Evolutionary conservation across 2,888 invertebrate genomes (phyloP).

Genomic region (Aporophyla lueneburgensis): DNA sequence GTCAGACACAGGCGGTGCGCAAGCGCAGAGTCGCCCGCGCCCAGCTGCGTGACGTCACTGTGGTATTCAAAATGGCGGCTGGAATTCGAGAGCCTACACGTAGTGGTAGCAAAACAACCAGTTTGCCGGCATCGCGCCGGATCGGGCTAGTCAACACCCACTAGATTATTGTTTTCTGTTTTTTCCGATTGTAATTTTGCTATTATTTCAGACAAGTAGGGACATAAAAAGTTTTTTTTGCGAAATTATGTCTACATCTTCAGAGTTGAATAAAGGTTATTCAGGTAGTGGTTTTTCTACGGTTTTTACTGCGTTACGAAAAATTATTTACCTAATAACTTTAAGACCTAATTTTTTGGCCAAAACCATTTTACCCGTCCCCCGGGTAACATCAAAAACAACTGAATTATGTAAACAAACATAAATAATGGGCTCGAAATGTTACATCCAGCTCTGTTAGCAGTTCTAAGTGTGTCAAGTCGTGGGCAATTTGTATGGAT

Average conservation of each 20-base stretch:
- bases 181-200: constrained; percentile 37
- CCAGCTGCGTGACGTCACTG: constrained; percentile 88
- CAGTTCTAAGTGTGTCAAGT: constrained; percentile 52
- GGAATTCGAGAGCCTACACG: constrained; percentile 89
- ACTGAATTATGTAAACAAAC: constrained; percentile 15
- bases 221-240: constrained; percentile 14
- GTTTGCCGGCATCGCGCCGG: constrained; percentile 50
- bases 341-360: not conserved
- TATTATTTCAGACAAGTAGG: constrained; percentile 18
- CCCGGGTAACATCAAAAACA: not conserved
- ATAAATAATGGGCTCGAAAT: constrained; percentile 34
- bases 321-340: not conserved
- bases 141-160: constrained; percentile 48
- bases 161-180: constrained; percentile 53
- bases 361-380: not conserved
- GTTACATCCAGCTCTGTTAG: constrained; percentile 43
- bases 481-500: constrained; percentile 61
- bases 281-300: not conserved
- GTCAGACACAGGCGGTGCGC: constrained; percentile 82
- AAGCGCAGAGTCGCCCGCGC: constrained; percentile 85
- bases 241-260: constrained; percentile 3
- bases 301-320: not conserved
- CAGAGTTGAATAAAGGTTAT: not conserved
- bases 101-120: constrained; percentile 75
- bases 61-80: constrained; percentile 90